Percentiles rank a stretch among this genome's conserved stretches.
Evolutionary conservation across 2,113 vertebrate species (phyloP).

Genomic region (Orycteropus afer): DNA sequence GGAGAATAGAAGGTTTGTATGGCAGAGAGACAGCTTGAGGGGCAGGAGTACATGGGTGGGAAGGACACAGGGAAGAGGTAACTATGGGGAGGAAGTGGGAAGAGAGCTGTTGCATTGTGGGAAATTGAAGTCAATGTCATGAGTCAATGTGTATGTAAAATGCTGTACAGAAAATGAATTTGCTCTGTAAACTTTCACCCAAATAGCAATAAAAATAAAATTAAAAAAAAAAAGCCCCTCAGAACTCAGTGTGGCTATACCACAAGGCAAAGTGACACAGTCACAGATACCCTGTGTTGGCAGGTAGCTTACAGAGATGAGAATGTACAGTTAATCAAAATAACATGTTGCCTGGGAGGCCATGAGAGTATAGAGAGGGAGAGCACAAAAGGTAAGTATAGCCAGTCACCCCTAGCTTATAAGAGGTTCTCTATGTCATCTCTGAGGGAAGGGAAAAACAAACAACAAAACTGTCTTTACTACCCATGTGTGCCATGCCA

Average conservation of each 20-base stretch:
- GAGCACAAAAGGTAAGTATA: not conserved
- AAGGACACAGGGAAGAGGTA: no score
- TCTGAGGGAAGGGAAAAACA: not conserved
- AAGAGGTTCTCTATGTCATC: not conserved
- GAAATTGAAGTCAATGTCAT: no score
- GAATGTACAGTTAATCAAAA: not conserved
- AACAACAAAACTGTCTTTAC: not conserved
- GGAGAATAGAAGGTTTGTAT: no score
- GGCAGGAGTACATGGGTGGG: no score
- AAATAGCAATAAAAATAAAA: no score
- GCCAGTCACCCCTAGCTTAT: not conserved
- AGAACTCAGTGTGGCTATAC: not conserved
- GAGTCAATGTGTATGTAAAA: no score
- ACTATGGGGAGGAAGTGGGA: no score
- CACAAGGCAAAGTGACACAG: slow-evolving; percentile 2
- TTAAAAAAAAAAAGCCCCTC: no score
- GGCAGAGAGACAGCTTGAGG: no score
- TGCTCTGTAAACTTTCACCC: no score
- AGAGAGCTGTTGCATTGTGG: no score
- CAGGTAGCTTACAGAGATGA: not conserved
- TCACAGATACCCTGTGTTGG: not conserved
- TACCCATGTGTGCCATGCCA: not conserved
- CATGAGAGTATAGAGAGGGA: not conserved
- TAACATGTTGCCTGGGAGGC: not conserved
- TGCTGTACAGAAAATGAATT: no score